Conservation (phyloP, 2,797 vertebrate genomes). For the Manis javanica region DNA sequence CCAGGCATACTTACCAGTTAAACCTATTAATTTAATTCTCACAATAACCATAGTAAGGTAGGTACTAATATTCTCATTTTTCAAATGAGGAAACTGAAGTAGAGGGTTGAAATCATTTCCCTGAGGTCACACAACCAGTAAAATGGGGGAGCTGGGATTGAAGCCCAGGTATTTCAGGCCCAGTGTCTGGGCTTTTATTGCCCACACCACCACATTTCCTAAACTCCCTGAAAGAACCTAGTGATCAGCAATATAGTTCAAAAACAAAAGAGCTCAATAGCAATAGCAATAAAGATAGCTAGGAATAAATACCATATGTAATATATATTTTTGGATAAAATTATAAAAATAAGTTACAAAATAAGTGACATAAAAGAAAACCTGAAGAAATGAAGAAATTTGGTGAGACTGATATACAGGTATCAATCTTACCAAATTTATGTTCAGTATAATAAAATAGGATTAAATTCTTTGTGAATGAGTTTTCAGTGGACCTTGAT, state of each 20-base stretch:
- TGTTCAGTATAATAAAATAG: neutral
- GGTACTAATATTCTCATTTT: neutral
- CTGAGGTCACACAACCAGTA: neutral
- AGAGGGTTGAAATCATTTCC: neutral
- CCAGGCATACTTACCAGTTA: neutral
- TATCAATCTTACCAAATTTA: neutral
- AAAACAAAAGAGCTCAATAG: neutral
- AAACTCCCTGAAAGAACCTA: neutral
- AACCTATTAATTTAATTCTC: neutral
- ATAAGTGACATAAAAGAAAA: neutral
- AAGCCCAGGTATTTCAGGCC: neutral
- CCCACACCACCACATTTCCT: neutral
- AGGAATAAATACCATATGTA: neutral
- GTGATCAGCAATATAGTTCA: neutral
- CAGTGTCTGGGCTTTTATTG: neutral
- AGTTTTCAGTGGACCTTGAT: neutral
- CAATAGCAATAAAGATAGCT: neutral
- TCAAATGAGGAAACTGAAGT: neutral
- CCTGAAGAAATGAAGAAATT: neutral
- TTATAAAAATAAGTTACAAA: neutral
- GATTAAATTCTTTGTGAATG: neutral
- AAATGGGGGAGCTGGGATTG: neutral
- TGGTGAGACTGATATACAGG: neutral
- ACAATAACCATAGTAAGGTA: neutral
- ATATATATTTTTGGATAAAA: neutral